Evolutionary conservation across 2,113 vertebrate genomes (phyloP).

Genomic region (Xyliphius kryptos): DNA sequence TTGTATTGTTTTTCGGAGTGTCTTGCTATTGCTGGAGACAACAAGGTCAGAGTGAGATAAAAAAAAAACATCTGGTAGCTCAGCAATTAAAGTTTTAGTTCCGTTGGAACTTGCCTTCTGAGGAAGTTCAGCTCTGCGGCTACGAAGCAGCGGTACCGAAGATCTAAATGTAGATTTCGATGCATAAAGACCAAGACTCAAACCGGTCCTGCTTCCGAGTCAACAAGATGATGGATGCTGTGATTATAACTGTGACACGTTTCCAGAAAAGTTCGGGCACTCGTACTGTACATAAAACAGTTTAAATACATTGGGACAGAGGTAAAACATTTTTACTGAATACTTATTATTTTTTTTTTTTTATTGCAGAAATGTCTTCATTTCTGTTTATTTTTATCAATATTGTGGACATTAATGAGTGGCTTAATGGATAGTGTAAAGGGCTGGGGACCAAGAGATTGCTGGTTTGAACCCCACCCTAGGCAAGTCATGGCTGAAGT

Average conservation of each 20-base stretch:
- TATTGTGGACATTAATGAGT: no score
- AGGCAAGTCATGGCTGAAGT: no score
- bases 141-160: background rate
- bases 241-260: background rate
- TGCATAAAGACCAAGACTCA: background rate
- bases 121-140: background rate
- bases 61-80: background rate
- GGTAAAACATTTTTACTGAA: no score
- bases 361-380: no score
- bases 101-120: background rate
- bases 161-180: background rate
- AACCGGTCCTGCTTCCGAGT: background rate
- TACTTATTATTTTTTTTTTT: no score
- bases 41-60: background rate
- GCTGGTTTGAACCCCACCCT: no score
- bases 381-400: no score
- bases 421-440: no score
- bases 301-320: no score
- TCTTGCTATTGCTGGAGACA: background rate
- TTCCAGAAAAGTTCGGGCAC: no score
- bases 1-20: background rate
- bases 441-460: no score
- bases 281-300: no score
- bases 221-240: background rate
- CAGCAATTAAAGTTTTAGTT: background rate